Evolutionary conservation across 2,797 vertebrate species (phyloP).

Genomic region (Typhlichthys subterraneus): DNA sequence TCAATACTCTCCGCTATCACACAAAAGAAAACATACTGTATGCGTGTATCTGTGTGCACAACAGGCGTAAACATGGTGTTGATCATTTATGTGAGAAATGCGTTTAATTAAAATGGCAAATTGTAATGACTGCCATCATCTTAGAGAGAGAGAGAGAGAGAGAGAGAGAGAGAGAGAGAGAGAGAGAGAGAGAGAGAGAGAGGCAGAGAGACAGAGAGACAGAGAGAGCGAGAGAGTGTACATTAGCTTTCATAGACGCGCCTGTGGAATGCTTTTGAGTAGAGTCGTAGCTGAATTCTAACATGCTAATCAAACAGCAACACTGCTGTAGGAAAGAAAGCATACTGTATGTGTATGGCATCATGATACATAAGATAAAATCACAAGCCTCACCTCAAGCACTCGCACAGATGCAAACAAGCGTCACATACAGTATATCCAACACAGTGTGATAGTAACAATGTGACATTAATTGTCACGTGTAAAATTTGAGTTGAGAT

Average conservation of each 20-base stretch:
- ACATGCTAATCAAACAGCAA: constrained; percentile 48
- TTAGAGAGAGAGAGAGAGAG: constrained; percentile 6
- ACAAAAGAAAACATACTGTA: neutral
- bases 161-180: neutral
- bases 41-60: neutral
- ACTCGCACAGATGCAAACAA: neutral
- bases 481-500: too few relatives aligned
- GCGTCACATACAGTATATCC: neutral
- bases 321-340: constrained; percentile 21
- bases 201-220: neutral
- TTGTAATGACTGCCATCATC: constrained; percentile 34
- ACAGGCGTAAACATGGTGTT: neutral
- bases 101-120: constrained; percentile 27
- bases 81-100: constrained; percentile 18
- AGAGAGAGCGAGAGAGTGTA: neutral
- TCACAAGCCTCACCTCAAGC: constrained; percentile 2
- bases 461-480: too few relatives aligned
- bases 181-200: neutral
- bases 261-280: constrained; percentile 31
- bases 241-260: constrained; percentile 7
- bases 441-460: neutral
- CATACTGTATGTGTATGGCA: too few relatives aligned
- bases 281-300: constrained; percentile 43
- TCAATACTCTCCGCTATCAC: neutral
- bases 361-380: too few relatives aligned